phyloP scores from a whole-genome alignment of 2,888 invertebrate genomes.

The Laspeyria flexula region DNA sequence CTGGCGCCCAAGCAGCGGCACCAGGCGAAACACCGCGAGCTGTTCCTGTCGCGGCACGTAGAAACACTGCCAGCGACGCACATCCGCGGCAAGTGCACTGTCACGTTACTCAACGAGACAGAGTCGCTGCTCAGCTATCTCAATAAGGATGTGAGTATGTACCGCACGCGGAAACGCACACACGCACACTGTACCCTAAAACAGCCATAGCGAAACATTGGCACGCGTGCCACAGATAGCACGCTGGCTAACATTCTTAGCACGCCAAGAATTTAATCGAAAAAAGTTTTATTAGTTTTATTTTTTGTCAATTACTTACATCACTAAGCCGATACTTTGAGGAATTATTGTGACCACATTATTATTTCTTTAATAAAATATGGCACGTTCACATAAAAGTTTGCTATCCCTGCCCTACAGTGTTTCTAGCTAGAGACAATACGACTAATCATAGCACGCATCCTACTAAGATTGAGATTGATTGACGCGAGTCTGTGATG shows the following conservation, averaged over 20 bases:
- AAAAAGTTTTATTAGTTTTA: too few species aligned
- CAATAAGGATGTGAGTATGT: constrained; percentile 95
- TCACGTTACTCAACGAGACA: constrained; percentile 99
- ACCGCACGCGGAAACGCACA: constrained; percentile 54
- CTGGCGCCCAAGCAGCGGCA: constrained; percentile 95
- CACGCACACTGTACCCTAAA: constrained; percentile 2
- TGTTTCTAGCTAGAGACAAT: not conserved
- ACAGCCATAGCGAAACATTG: not conserved
- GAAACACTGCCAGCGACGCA: constrained; percentile 99
- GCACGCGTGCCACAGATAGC: too few species aligned
- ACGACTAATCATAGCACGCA: too few species aligned
- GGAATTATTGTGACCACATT: too few species aligned
- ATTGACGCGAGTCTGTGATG: too few species aligned
- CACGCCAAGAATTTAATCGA: too few species aligned
- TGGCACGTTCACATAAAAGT: not conserved
- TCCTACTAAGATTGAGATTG: too few species aligned
- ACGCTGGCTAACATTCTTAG: too few species aligned
- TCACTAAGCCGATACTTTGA: too few species aligned
- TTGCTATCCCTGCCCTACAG: not conserved
- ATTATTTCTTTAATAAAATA: too few species aligned
- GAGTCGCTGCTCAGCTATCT: constrained; percentile 98
- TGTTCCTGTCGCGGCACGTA: constrained; percentile 98
- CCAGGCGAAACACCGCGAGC: constrained; percentile 98
- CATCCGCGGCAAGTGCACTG: constrained; percentile 99
- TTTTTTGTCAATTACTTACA: too few species aligned